phyloP scores from a whole-genome alignment of 2,888 invertebrate genomes.

The Andrena praecox region DNA sequence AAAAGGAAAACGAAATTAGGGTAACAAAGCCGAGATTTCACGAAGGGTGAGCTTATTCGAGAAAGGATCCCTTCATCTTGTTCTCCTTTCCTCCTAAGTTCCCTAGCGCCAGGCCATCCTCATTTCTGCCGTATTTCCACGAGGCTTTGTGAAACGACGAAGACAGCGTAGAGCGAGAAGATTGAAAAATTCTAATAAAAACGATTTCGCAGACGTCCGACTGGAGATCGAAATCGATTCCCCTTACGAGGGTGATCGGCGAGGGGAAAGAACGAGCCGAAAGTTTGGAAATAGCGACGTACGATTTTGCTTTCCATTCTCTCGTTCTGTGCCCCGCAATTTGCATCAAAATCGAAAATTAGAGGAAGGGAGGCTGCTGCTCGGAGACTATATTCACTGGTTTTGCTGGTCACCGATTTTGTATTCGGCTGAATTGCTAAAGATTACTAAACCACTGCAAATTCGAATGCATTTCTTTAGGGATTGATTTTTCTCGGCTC shows the following conservation, averaged over 20 bases:
- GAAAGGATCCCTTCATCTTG: slow-evolving; percentile 10
- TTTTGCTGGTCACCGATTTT: slow-evolving; percentile 1
- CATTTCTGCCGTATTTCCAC: slow-evolving; percentile 50
- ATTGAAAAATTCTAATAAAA: slow-evolving; percentile 80
- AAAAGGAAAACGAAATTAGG: slow-evolving; percentile 46
- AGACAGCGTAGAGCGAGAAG: slow-evolving; percentile 60
- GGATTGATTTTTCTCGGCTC: no score
- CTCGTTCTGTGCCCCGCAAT: slow-evolving; percentile 4
- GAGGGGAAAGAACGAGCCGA: slow-evolving; percentile 37
- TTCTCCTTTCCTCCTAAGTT: slow-evolving; percentile 27
- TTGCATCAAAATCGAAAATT: slow-evolving; percentile 58
- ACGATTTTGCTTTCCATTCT: slow-evolving; percentile 54
- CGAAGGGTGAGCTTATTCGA: slow-evolving; percentile 25
- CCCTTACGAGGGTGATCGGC: slow-evolving; percentile 57
- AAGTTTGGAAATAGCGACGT: slow-evolving; percentile 61
- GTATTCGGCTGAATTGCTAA: background rate
- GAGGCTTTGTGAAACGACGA: slow-evolving; percentile 67
- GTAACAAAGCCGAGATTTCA: slow-evolving; percentile 47
- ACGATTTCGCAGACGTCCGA: slow-evolving; percentile 58
- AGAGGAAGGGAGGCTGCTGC: background rate
- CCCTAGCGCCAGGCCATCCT: slow-evolving; percentile 49
- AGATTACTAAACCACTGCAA: no score
- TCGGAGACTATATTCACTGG: slow-evolving; percentile 15
- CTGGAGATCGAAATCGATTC: slow-evolving; percentile 72
- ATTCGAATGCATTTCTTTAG: no score